A percentile compares a stretch with the other conserved stretches of the same genome.
These are phyloP conservation scores for Cinara cedri DNA, from an alignment of 2,888 invertebrate genomes.

Conservation along the genomic window DNA sequence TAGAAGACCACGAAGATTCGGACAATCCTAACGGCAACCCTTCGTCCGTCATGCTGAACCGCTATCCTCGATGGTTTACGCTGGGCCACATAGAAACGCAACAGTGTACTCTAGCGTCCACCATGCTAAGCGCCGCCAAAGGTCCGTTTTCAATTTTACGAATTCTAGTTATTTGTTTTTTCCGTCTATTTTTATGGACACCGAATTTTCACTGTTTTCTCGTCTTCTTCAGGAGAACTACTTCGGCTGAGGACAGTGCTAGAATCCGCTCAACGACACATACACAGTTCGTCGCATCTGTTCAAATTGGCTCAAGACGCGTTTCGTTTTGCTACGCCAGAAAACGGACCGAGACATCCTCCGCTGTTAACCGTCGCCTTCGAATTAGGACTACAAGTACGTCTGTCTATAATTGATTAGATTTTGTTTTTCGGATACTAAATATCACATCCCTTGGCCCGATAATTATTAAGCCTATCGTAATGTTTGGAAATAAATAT, in stretches of 20 bases:
- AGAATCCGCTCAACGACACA: constrained; percentile 80
- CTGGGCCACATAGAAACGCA: constrained; percentile 81
- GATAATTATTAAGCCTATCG: too few species aligned
- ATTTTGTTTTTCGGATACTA: too few species aligned
- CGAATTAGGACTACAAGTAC: constrained; percentile 78
- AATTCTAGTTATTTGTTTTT: not conserved
- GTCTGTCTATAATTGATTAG: not conserved
- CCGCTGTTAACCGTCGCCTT: constrained; percentile 80
- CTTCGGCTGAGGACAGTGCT: constrained; percentile 75
- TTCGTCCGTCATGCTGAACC: constrained; percentile 67
- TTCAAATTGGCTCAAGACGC: constrained; percentile 86
- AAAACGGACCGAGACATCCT: constrained; percentile 77
- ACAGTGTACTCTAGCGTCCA: constrained; percentile 79
- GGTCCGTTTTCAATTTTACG: constrained; percentile 63
- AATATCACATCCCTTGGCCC: too few species aligned
- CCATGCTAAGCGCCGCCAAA: constrained; percentile 76
- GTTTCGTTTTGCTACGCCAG: constrained; percentile 80
- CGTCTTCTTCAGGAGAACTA: constrained; percentile 67
- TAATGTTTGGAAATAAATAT: too few species aligned
- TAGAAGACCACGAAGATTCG: constrained; percentile 74
- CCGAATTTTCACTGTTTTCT: not conserved
- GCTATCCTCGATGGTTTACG: constrained; percentile 79
- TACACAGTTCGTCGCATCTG: constrained; percentile 82
- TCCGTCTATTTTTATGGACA: not conserved
- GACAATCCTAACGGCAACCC: constrained; percentile 68